A percentile compares a stretch with the other conserved stretches of the same genome.
Evolutionary conservation across 2,113 vertebrate genomes (phyloP).

Genomic region (Myotis lucifugus): DNA sequence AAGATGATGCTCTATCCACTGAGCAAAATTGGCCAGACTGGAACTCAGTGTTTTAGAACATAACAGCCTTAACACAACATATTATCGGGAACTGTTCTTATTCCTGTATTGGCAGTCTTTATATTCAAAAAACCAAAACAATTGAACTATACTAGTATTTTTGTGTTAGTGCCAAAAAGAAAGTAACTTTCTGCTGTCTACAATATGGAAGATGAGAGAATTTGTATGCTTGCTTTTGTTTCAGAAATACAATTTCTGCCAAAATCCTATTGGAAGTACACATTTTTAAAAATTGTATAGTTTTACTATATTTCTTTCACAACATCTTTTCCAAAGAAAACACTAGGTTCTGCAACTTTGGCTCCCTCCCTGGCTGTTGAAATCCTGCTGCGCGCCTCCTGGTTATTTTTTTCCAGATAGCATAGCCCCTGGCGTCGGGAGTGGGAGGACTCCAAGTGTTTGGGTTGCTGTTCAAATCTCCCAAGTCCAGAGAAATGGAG

Average conservation of each 20-base stretch:
- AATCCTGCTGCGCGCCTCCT: background rate
- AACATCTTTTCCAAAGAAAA: background rate
- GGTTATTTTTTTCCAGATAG: background rate
- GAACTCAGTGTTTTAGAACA: background rate
- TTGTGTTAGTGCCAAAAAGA: background rate
- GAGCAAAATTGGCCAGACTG: no score
- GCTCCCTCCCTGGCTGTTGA: background rate
- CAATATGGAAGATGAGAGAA: background rate
- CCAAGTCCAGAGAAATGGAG: background rate
- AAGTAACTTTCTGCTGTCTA: background rate
- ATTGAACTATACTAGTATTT: background rate
- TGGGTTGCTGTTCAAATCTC: background rate
- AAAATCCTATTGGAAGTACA: background rate
- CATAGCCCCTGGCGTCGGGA: background rate
- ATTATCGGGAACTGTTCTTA: background rate
- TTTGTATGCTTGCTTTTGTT: background rate
- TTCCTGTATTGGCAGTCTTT: background rate
- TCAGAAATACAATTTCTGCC: background rate
- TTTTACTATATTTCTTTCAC: background rate
- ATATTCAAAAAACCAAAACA: background rate
- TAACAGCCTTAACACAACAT: background rate
- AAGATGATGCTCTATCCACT: no score
- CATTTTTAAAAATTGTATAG: background rate
- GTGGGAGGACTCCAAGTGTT: background rate
- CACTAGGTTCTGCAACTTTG: background rate